Conservation (phyloP, 2,113 vertebrate genomes). For the Axis porcinus region DNA sequence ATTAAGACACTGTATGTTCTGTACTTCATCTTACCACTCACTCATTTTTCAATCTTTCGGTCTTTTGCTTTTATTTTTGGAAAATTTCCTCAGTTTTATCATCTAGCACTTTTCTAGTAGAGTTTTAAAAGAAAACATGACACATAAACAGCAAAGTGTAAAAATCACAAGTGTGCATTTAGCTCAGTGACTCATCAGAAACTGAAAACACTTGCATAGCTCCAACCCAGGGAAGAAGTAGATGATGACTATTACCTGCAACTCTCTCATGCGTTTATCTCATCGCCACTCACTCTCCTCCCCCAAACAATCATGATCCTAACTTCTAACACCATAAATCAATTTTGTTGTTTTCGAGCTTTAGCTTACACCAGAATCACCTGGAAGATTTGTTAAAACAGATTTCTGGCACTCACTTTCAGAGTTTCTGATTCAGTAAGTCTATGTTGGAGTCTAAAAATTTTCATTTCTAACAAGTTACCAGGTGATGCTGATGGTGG, state of each 20-base stretch:
- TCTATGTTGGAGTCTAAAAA: background rate
- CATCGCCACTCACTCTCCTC: background rate
- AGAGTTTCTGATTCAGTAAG: background rate
- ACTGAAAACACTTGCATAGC: background rate
- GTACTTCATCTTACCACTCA: background rate
- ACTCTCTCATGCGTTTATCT: accelerated
- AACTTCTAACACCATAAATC: background rate
- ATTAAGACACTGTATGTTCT: background rate
- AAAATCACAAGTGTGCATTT: background rate
- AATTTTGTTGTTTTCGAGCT: background rate
- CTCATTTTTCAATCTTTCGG: background rate
- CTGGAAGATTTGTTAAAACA: background rate
- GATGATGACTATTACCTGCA: background rate
- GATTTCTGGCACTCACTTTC: background rate
- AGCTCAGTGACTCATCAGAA: background rate
- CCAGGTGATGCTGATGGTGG: background rate
- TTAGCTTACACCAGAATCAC: background rate
- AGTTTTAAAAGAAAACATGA: background rate
- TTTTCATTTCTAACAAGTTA: background rate
- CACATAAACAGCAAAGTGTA: background rate
- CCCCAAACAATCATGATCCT: background rate
- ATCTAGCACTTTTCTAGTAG: background rate
- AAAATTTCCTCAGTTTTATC: background rate
- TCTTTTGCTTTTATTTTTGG: background rate
- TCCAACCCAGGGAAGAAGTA: background rate